phyloP scores from a whole-genome alignment of 2,888 invertebrate genomes.

The Carpatolechia fugitivella region DNA sequence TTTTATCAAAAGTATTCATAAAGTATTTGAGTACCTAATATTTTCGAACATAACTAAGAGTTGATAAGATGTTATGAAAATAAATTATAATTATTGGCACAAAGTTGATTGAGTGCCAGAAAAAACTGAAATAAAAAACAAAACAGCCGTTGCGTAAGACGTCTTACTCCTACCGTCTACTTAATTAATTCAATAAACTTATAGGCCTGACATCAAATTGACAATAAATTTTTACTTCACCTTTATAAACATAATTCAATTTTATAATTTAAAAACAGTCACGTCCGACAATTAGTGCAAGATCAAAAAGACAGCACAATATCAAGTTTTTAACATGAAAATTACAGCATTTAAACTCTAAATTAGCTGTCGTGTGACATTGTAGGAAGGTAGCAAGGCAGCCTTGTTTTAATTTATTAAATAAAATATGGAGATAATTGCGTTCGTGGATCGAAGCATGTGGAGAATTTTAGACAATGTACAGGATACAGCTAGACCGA shows the following conservation, averaged over 20 bases:
- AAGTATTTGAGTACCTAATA: no score
- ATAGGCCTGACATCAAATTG: not conserved
- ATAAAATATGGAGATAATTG: slow-evolving; percentile 23
- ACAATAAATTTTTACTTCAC: not conserved
- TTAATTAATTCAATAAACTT: not conserved
- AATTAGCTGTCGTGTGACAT: slow-evolving; percentile 19
- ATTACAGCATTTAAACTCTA: slow-evolving; percentile 18
- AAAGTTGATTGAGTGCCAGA: no score
- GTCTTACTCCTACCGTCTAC: no score
- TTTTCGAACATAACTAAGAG: no score
- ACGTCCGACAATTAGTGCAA: not conserved
- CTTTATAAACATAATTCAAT: not conserved
- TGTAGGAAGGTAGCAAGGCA: slow-evolving; percentile 16
- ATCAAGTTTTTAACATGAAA: slow-evolving; percentile 20
- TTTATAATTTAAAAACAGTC: not conserved
- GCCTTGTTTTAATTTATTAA: slow-evolving; percentile 16
- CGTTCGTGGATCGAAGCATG: slow-evolving; percentile 21
- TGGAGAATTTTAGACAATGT: slow-evolving; percentile 24
- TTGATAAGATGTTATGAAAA: no score
- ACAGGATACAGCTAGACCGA: no score
- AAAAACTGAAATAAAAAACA: no score
- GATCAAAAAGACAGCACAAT: slow-evolving; percentile 14
- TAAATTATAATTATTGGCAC: no score
- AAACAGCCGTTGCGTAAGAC: no score
- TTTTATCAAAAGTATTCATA: no score